phyloP scores from a whole-genome alignment of 2,113 vertebrate genomes.

The Nesoenas mayeri region DNA sequence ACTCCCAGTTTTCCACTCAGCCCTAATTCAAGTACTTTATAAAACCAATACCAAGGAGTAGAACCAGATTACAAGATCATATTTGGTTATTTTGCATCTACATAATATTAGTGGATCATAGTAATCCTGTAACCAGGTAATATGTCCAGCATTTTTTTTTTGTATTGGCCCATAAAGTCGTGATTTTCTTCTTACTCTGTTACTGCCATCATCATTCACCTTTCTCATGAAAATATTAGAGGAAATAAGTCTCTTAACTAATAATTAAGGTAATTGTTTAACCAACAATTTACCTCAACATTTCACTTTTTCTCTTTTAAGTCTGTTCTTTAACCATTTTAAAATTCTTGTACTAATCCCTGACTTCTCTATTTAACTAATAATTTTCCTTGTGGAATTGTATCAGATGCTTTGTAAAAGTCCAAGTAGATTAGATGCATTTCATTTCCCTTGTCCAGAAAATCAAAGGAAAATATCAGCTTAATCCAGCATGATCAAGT shows the following conservation, averaged over 20 bases:
- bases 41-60: background rate
- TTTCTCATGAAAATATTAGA: background rate
- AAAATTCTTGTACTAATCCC: background rate
- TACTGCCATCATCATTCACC: background rate
- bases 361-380: background rate
- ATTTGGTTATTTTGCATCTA: background rate
- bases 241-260: background rate
- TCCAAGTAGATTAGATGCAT: background rate
- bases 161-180: background rate
- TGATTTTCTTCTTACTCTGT: background rate
- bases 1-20: background rate
- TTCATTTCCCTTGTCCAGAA: background rate
- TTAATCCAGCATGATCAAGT: background rate
- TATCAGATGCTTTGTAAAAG: background rate
- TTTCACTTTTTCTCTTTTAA: background rate
- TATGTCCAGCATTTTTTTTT: background rate
- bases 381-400: constrained; percentile 23
- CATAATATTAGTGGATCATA: background rate
- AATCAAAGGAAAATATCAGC: constrained; percentile 14
- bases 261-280: background rate
- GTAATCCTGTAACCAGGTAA: background rate
- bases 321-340: background rate
- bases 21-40: background rate
- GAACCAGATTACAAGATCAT: background rate
- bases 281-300: background rate